Base-by-base conservation (phyloP, 2,113 vertebrate genomes). In the Eublepharis macularius region DNA sequence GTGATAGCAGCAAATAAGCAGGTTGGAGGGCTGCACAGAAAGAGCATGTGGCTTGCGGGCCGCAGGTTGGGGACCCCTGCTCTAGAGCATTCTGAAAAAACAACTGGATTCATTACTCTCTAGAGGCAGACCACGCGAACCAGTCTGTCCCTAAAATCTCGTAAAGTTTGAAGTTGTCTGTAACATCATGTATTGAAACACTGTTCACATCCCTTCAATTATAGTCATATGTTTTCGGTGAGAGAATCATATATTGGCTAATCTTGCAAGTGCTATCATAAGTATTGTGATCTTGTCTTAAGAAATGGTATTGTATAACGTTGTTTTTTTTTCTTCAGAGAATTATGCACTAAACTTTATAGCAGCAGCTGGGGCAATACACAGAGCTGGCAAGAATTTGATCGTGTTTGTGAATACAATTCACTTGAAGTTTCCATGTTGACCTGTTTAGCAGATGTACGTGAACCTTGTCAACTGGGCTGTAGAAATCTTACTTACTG, bases 301-400 rank as follows among this genome's bases (percentile, higher is more conserved):
- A 13, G 49, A n/a, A n/a, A n/a, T n/a, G n/a, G n/a, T 80, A 70
- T 32, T 87, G 81, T 1, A 0, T 81, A 6, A 43, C 0, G 60
- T 0, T 68, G 76, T 88, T 66, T 82, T 65, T 88, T 69, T 92
- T 87, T 75, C 19, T 49, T 63, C 34, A 99, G 99, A 93, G 98
- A 98, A 90, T 97, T 98, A 95, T 99, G 99, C 92, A 97, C 97
- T 92, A 98, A 98, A 94, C 97, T 99, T 87, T 97, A 97, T 95
- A 99, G 98, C 95, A 98, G 97, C 32, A 99, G 98, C 96, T 99
- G 99, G 99, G 98, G 98, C 92, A 97, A 96, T 92, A 97, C 97
- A 90, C 98, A 99, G 95, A 99, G 97, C 29, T 99, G 98, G 99
- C 98, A 99, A 94, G 98, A 99, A 93, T 99, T 99, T 91, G 98